Base-by-base conservation (phyloP, 2,888 invertebrate genomes). In the Torymus aiolomorphi region DNA sequence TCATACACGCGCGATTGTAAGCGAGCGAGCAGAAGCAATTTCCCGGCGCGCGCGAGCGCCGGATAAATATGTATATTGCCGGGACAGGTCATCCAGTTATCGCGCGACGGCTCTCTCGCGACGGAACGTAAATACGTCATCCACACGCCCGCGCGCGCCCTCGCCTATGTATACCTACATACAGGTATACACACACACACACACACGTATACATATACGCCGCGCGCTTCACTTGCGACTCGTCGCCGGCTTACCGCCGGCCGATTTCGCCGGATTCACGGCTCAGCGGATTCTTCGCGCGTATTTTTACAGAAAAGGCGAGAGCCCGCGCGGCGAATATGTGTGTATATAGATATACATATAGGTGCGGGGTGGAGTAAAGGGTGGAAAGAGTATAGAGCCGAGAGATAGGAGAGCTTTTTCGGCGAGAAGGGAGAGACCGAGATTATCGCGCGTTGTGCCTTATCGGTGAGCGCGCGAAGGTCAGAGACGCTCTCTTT, bases 81-180 rank as follows among this genome's bases (percentile, higher is more conserved):
- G 16, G 82, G 82, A 70, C 79, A 80, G 86, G 84, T 86, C 86
- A 83, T 78, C 83, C 83, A 82, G 84, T 84, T 86, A 86, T 86
- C 85, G 76, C 62, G 75, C 70, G 80, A 24, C 24, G 24, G 24
- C 24, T 24, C 24, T 24, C 76, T 63, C 80, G 63, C 61, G 14
- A 56, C 49, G 76, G 61, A 71, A 56, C 49, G 76, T 57, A 71
- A 79, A 82, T 69, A 77, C 73, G 71, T 75, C 80, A 63, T 56
- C 57, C 31, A 52, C 76, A 69, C n/a, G n/a, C n/a, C n/a, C n/a
- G n/a, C n/a, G n/a, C 49, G 24, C 24, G 63, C n/a, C 24, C 24
- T 24, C 24, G 3, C 24, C 24, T 24, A 2, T 24, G 2, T 24
- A 2, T 24, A 2, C 3, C 24, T 24, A 2, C 3, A 2, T 24